Conservation (phyloP, 2,113 vertebrate genomes). For the Zeus faber region DNA sequence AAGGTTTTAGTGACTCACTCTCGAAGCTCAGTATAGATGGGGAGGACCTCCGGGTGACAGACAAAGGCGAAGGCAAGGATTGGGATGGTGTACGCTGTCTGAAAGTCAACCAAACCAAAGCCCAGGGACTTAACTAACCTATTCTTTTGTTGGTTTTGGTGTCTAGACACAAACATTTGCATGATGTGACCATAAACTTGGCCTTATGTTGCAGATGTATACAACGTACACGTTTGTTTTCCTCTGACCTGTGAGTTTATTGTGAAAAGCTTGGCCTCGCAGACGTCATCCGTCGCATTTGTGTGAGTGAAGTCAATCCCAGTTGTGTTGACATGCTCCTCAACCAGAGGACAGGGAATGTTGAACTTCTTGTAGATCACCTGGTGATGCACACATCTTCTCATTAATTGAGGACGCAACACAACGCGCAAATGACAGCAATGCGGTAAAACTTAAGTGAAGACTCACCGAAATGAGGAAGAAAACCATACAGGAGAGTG, state of each 20-base stretch:
- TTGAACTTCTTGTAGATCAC: conserved; percentile 87
- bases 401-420: neutral
- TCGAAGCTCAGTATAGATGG: conserved; percentile 83
- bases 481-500: conserved; percentile 86
- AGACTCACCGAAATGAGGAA: conserved; percentile 86
- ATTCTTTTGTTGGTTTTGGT: too few relatives aligned
- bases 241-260: conserved; percentile 77
- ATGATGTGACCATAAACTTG: too few relatives aligned
- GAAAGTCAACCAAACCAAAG: conserved; percentile 23
- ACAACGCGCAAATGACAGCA: neutral
- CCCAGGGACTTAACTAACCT: too few relatives aligned
- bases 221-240: too few relatives aligned
- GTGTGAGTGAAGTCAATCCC: accelerated
- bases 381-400: conserved; percentile 44
- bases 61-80: conserved; percentile 86
- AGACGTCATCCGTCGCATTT: conserved; percentile 45
- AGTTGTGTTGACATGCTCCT: neutral
- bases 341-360: conserved; percentile 67
- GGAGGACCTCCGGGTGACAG: conserved; percentile 85
- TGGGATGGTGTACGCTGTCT: conserved; percentile 80
- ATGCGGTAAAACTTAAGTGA: too few relatives aligned
- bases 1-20: conserved; percentile 64
- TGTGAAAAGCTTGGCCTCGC: conserved; percentile 75
- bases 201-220: too few relatives aligned
- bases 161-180: too few relatives aligned